A percentile compares a stretch with the other conserved stretches of the same genome.
Conservation (phyloP, 2,888 invertebrate species). For the Hybos culiciformis region DNA sequence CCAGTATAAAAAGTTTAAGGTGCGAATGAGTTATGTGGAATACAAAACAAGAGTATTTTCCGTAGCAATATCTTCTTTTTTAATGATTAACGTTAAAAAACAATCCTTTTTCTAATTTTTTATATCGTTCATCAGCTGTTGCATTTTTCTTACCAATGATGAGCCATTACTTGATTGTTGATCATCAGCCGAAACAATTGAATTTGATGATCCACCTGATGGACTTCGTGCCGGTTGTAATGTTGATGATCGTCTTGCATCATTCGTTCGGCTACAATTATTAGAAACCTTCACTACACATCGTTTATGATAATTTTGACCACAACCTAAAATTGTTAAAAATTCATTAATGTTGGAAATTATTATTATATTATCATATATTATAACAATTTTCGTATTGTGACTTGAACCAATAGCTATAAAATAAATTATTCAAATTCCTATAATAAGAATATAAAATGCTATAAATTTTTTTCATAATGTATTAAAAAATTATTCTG, state of each 20-base stretch:
- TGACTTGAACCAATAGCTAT: background rate
- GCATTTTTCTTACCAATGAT: conserved; percentile 58
- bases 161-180: conserved; percentile 34
- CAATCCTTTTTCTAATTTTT: conserved; percentile 1
- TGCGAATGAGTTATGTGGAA: conserved; percentile 14
- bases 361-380: too few relatives aligned
- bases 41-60: background rate
- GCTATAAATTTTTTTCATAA: too few relatives aligned
- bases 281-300: conserved; percentile 95
- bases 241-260: conserved; percentile 35
- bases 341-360: too few relatives aligned
- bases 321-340: conserved; percentile 63
- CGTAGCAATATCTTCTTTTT: conserved; percentile 3
- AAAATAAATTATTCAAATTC: conserved; percentile 4
- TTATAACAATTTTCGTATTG: too few relatives aligned
- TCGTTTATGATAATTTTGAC: conserved; percentile 95
- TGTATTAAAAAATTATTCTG: too few relatives aligned
- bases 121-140: conserved; percentile 42
- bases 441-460: too few relatives aligned
- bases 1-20: too few relatives aligned
- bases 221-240: conserved; percentile 47
- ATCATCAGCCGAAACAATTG: conserved; percentile 42
- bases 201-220: conserved; percentile 56
- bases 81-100: background rate
- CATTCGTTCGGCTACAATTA: conserved; percentile 63